A percentile compares a stretch with the other conserved stretches of the same genome.
phyloP scores from a whole-genome alignment of 2,113 vertebrate species.

The Phycodurus eques region DNA sequence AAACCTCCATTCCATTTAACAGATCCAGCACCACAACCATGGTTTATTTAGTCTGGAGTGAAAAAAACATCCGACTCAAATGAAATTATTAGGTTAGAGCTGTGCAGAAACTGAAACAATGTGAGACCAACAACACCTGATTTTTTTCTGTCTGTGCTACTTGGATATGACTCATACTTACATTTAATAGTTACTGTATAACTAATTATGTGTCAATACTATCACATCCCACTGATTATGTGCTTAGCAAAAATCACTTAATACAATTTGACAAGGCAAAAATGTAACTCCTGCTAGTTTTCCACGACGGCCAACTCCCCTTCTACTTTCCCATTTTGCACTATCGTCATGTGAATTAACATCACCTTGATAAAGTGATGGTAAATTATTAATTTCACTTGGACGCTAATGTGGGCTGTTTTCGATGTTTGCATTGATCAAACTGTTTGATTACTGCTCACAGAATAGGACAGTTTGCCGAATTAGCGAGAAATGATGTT shows the following conservation, averaged over 20 bases:
- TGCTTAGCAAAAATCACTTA: neutral
- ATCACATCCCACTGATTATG: neutral
- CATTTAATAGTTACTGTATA: neutral
- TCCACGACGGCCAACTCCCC: too few relatives aligned
- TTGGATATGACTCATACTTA: neutral
- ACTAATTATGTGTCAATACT: neutral
- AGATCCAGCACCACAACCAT: neutral
- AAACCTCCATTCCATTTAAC: neutral
- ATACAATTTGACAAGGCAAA: too few relatives aligned
- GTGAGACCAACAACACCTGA: neutral
- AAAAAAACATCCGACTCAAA: neutral
- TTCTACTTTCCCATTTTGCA: too few relatives aligned
- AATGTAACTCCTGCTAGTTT: neutral
- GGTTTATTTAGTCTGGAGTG: neutral
- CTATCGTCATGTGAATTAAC: too few relatives aligned
- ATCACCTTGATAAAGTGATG: too few relatives aligned
- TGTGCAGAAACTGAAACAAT: neutral
- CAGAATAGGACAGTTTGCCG: too few relatives aligned
- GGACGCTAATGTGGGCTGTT: too few relatives aligned
- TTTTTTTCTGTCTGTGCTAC: neutral
- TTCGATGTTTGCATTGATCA: too few relatives aligned
- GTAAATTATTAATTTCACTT: too few relatives aligned
- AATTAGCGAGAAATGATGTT: too few relatives aligned
- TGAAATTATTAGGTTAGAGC: neutral
- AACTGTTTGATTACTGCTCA: too few relatives aligned